These are phyloP conservation scores for Diploptera punctata DNA, from an alignment of 2,888 invertebrate genomes.

Conservation along the genomic window DNA sequence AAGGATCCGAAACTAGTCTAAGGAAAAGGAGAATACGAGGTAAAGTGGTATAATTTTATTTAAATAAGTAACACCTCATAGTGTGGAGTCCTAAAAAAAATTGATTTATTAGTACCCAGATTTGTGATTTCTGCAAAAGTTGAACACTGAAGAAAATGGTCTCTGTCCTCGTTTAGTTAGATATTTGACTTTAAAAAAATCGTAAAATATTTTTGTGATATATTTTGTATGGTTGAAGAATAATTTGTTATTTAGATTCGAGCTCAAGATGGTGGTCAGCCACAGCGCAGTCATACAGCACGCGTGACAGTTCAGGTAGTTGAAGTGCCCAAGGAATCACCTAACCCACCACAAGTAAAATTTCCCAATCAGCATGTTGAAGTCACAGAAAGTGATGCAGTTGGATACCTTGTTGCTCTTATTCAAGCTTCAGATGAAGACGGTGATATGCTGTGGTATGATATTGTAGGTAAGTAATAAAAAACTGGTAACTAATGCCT, in stretches of 20 bases:
- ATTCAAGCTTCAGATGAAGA: slow-evolving; percentile 88
- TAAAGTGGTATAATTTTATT: no score
- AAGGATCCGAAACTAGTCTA: no score
- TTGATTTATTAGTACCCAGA: no score
- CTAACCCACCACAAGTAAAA: slow-evolving; percentile 67
- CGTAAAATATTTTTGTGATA: no score
- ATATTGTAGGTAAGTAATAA: slow-evolving; percentile 75
- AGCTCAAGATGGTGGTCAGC: slow-evolving; percentile 81
- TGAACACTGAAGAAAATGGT: no score
- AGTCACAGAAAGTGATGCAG: slow-evolving; percentile 84
- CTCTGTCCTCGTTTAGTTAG: no score
- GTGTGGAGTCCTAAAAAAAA: no score
- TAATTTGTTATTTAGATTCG: slow-evolving; percentile 70
- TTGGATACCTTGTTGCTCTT: slow-evolving; percentile 85
- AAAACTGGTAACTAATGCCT: no score
- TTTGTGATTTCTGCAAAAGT: no score
- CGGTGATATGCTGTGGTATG: slow-evolving; percentile 88
- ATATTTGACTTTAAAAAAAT: no score
- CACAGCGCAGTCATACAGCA: slow-evolving; percentile 75
- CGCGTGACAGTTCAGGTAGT: slow-evolving; percentile 75
- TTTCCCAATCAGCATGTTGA: slow-evolving; percentile 71
- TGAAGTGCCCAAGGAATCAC: slow-evolving; percentile 63
- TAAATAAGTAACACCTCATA: no score
- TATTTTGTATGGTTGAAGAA: neutral
- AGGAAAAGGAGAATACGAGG: no score